Conservation (phyloP, 2,888 invertebrate genomes). For the Diadegma fenestrale region DNA sequence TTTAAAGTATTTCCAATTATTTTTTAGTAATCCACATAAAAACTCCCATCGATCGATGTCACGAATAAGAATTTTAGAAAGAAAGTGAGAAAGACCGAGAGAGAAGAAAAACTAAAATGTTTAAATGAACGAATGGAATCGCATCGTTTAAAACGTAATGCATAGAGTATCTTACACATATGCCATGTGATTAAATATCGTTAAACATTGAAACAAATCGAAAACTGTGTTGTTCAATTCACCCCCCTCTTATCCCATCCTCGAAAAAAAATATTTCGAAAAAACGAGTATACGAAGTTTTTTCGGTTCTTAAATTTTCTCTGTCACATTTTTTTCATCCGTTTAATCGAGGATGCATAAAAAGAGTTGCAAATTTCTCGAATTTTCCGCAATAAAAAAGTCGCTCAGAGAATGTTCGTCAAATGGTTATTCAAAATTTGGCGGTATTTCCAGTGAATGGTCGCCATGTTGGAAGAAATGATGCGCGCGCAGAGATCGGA, state of each 20-base stretch:
- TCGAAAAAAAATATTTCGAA: no score
- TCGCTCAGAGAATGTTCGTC: neutral
- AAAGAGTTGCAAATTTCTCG: no score
- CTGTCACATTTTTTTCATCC: no score
- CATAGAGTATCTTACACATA: conserved; percentile 74
- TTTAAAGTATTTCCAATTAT: conserved; percentile 85
- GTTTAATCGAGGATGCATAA: no score
- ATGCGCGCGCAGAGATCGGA: conserved; percentile 67
- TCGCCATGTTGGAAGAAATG: conserved; percentile 47
- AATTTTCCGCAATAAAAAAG: no score
- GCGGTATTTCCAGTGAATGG: conserved; percentile 33
- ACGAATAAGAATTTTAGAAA: conserved; percentile 71
- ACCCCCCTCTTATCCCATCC: conserved; percentile 14
- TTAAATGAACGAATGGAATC: conserved; percentile 28
- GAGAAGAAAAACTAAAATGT: conserved; percentile 33
- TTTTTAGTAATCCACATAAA: conserved; percentile 84
- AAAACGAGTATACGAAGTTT: no score
- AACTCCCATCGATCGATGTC: conserved; percentile 72
- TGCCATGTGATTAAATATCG: conserved; percentile 80
- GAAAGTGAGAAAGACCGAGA: conserved; percentile 54
- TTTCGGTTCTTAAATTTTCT: no score
- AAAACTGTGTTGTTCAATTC: conserved; percentile 34
- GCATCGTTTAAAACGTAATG: conserved; percentile 74
- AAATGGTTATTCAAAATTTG: conserved; percentile 62
- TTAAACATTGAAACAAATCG: conserved; percentile 73